Percentiles rank a stretch among this genome's conserved stretches.
Evolutionary conservation across 2,888 invertebrate species (phyloP).

Genomic region (Pristionchus fissidentatus): DNA sequence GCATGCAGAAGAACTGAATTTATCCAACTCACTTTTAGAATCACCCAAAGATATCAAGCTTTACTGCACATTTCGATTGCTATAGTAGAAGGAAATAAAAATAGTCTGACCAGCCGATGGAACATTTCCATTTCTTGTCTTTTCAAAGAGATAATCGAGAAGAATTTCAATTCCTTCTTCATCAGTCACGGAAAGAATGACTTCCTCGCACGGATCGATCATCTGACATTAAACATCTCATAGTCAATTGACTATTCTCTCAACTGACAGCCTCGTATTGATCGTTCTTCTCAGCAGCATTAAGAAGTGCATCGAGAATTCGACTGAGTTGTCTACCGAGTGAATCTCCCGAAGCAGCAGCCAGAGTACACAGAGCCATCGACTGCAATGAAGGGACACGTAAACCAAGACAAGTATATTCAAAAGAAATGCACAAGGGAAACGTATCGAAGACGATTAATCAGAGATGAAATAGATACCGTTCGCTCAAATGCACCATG

Average conservation of each 20-base stretch:
- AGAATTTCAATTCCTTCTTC: constrained; percentile 87
- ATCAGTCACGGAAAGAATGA: constrained; percentile 90
- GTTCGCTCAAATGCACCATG: too few species aligned
- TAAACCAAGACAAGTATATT: too few species aligned
- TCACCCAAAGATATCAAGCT: constrained; percentile 82
- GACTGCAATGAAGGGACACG: neutral
- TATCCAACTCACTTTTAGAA: neutral
- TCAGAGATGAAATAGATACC: too few species aligned
- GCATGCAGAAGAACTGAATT: constrained; percentile 63
- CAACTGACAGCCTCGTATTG: constrained; percentile 58
- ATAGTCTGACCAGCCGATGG: constrained; percentile 40
- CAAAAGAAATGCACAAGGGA: too few species aligned
- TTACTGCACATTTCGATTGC: neutral
- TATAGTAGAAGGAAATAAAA: neutral
- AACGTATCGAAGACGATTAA: too few species aligned
- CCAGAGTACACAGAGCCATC: constrained; percentile 88
- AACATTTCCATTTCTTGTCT: constrained; percentile 82
- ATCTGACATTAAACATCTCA: constrained; percentile 52
- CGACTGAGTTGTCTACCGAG: constrained; percentile 90
- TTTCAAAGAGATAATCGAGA: constrained; percentile 88
- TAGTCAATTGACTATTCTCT: neutral
- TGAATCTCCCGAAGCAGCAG: constrained; percentile 92
- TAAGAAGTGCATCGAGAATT: constrained; percentile 90
- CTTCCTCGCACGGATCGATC: constrained; percentile 77
- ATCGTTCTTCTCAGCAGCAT: constrained; percentile 60